Evolutionary conservation across 2,888 invertebrate species (phyloP), one percentile per base, ranked within the genome.

Genomic region (Troides aeacus): DNA sequence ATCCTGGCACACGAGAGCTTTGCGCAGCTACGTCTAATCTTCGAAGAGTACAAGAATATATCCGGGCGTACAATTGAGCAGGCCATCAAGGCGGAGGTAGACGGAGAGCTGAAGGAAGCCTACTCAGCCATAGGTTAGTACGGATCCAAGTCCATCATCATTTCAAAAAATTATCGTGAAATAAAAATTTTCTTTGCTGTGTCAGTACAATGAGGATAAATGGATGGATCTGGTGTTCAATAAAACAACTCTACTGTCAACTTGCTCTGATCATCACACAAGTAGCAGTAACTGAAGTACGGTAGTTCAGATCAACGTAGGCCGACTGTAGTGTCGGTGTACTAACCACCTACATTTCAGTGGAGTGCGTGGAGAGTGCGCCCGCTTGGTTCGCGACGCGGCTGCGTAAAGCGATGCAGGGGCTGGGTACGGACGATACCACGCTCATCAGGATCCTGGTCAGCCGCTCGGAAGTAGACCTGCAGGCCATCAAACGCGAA

Each of bases 1-100:
- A 94, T 96, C 75, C 88, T 97, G 81, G 95, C 95, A 0, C 95
- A 96, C 79, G 95, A 95, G 83, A 96, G 96, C 79, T 96, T 95
- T 81, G 93, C 93, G 0, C 97, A 97, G 83, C 88, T 96, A 75
- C 92, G 94, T 1, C 87, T 94, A 69, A 92, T 95, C 64, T 96
- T 96, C 84, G 95, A 96, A 76, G 96, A 95, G 81, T 97, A 97
- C 87, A 95, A 95, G 86, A 93, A 93, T 72, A 84, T 96, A 15
- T 93, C 96, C 1, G 96, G 96, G 0, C 94, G 95, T 80, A 95
- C 96, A 73, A 94, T 96, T 76, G 95, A 95, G 84, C 95, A 96
- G 79, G 95, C 96, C 65, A 93, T 96, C 81, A 94, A 94, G 81
- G 93, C 94, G 60, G 95, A 95, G 86, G 87, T 95, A 80, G 93